Conservation (phyloP, 92 coral and sea anemone genomes). For the Blastomussa wellsi region DNA sequence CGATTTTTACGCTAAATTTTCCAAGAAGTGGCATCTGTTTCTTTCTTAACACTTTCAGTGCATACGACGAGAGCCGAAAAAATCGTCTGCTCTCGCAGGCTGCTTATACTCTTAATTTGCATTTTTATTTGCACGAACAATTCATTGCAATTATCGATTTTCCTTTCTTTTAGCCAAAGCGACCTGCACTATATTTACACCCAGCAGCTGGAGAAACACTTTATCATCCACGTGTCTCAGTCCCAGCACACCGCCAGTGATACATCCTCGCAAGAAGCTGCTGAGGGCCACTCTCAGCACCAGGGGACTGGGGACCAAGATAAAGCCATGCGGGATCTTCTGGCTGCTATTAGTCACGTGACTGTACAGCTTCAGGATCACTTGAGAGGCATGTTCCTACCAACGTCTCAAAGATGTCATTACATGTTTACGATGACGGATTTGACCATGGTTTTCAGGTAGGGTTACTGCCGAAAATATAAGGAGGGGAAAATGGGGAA, state of each 20-base stretch:
- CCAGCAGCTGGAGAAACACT: slow-evolving; percentile 91
- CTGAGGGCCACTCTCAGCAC: slow-evolving; percentile 66
- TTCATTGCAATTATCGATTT: neutral
- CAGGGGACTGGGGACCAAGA: slow-evolving; percentile 74
- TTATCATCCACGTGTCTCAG: slow-evolving; percentile 64
- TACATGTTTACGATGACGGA: slow-evolving; percentile 98
- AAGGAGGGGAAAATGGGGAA: no score
- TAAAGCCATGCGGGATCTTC: slow-evolving; percentile 76
- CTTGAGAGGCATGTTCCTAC: slow-evolving; percentile 90
- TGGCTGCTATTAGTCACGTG: slow-evolving; percentile 70
- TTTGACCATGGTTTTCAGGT: slow-evolving; percentile 98
- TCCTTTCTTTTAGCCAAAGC: slow-evolving; percentile 54
- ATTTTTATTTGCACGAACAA: no score
- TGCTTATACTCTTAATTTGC: no score
- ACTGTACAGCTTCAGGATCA: slow-evolving; percentile 92
- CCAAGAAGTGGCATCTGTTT: no score
- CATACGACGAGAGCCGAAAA: no score
- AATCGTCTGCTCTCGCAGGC: no score
- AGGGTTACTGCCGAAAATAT: no score
- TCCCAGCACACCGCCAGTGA: slow-evolving; percentile 73
- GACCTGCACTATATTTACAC: slow-evolving; percentile 94
- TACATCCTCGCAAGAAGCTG: slow-evolving; percentile 74
- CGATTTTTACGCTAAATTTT: no score
- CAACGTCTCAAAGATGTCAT: slow-evolving; percentile 97
- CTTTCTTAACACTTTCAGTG: no score